Percentiles rank a stretch among this genome's conserved stretches.
Conservation (phyloP, 2,888 invertebrate genomes). For the Lithophane semibrunnea region DNA sequence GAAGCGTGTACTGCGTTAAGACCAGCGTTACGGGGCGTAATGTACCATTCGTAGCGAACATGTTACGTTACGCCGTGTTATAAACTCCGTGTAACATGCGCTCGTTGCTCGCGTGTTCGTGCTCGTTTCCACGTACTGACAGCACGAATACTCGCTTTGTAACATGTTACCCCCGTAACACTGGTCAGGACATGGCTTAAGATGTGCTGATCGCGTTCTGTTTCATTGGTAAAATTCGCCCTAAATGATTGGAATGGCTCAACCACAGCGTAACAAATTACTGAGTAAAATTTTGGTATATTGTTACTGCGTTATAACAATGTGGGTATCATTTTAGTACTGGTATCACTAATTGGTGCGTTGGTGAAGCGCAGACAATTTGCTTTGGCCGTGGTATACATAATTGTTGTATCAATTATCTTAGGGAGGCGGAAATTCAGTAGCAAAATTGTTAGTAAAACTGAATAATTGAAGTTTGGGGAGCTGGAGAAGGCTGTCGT, state of each 20-base stretch:
- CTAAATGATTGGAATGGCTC: neutral
- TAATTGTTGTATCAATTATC: conserved; percentile 13
- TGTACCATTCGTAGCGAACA: too few species aligned
- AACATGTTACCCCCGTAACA: too few species aligned
- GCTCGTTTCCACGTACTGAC: too few species aligned
- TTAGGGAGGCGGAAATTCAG: neutral
- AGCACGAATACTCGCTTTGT: too few species aligned
- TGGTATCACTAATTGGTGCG: conserved; percentile 11
- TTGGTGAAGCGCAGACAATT: neutral
- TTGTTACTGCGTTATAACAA: neutral
- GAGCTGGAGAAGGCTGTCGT: neutral
- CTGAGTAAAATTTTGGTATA: neutral
- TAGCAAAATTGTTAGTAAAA: neutral
- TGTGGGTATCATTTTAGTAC: neutral
- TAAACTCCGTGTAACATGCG: too few species aligned
- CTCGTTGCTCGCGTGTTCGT: too few species aligned
- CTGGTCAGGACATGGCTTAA: too few species aligned
- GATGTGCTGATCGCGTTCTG: too few species aligned
- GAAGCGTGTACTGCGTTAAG: too few species aligned
- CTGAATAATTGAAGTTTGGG: neutral
- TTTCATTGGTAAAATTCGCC: too few species aligned
- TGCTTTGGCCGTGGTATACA: neutral
- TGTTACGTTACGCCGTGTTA: too few species aligned
- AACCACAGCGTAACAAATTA: neutral
- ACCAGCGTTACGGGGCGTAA: too few species aligned